These are phyloP conservation scores for Hyles vespertilio DNA, from an alignment of 1,140 invertebrate genomes.

Conservation along the genomic window DNA sequence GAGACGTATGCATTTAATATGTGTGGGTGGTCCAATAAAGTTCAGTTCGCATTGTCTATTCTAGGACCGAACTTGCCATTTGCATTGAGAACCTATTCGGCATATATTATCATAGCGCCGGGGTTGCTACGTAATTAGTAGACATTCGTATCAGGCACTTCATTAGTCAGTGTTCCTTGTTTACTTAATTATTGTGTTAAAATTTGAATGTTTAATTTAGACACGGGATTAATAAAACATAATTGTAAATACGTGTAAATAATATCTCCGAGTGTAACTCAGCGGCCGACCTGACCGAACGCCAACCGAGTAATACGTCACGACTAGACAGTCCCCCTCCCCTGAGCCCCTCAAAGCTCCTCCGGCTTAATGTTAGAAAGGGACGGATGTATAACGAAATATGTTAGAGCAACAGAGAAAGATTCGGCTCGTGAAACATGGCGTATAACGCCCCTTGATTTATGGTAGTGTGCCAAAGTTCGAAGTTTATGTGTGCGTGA, in stretches of 20 bases:
- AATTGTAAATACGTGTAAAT: neutral
- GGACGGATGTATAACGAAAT: constrained; percentile 50
- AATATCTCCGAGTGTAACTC: constrained; percentile 18
- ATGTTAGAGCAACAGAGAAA: constrained; percentile 55
- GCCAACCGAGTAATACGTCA: constrained; percentile 71
- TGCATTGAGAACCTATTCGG: constrained; percentile 65
- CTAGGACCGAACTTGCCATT: constrained; percentile 70
- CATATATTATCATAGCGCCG: constrained; percentile 59
- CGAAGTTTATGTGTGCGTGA: constrained; percentile 69
- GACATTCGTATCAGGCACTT: constrained; percentile 56
- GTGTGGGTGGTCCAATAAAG: constrained; percentile 68
- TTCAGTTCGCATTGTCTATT: constrained; percentile 66
- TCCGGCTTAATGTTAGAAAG: constrained; percentile 51
- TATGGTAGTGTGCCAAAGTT: constrained; percentile 75
- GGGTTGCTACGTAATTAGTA: constrained; percentile 63
- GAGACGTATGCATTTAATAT: constrained; percentile 21
- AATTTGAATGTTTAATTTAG: neutral
- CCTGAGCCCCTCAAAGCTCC: constrained; percentile 32
- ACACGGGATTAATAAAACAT: neutral
- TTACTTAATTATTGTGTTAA: neutral
- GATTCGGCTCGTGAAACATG: constrained; percentile 71
- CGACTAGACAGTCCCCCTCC: constrained; percentile 68
- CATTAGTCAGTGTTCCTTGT: constrained; percentile 41
- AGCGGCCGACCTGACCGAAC: constrained; percentile 56
- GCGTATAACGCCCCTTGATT: constrained; percentile 77